Percentiles rank a stretch among this genome's conserved stretches.
Evolutionary conservation across 2,888 invertebrate genomes (phyloP).

Genomic region (Rhamphomyia laevipes): DNA sequence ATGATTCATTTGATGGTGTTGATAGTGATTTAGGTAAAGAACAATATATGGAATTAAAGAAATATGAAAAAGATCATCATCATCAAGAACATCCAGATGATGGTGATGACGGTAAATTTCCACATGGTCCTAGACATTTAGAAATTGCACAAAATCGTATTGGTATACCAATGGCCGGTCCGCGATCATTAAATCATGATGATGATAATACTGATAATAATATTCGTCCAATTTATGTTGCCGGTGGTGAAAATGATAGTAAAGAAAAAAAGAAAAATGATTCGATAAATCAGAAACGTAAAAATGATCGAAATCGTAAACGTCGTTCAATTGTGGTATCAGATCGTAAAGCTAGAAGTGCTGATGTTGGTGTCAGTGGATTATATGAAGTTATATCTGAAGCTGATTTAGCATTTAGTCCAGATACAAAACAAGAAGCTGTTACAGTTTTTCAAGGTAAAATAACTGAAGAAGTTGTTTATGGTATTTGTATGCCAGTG

Average conservation of each 20-base stretch:
- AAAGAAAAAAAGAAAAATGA: conserved; percentile 10
- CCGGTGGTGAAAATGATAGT: conserved; percentile 18
- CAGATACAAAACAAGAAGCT: conserved; percentile 64
- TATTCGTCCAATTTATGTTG: conserved; percentile 29
- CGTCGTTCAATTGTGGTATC: conserved; percentile 54
- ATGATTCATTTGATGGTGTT: background rate
- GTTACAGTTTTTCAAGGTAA: conserved; percentile 81
- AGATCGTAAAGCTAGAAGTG: conserved; percentile 64
- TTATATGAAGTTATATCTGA: conserved; percentile 86
- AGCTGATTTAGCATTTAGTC: conserved; percentile 81
- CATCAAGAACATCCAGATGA: background rate
- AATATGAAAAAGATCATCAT: conserved; percentile 23
- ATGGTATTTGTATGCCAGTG: conserved; percentile 83
- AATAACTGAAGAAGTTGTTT: conserved; percentile 80
- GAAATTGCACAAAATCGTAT: conserved; percentile 43
- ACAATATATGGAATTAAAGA: conserved; percentile 36
- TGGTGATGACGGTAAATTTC: conserved; percentile 48
- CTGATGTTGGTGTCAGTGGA: conserved; percentile 81
- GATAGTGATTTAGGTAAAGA: conserved; percentile 22
- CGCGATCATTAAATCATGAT: conserved; percentile 38
- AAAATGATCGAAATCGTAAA: background rate
- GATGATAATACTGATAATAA: conserved; percentile 22
- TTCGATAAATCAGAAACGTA: background rate
- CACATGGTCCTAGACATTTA: conserved; percentile 59
- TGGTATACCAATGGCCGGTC: conserved; percentile 44